Percentiles rank a stretch among this genome's conserved stretches.
Conservation (phyloP, 2,113 vertebrate genomes). For the Nesospiza acunhae region DNA sequence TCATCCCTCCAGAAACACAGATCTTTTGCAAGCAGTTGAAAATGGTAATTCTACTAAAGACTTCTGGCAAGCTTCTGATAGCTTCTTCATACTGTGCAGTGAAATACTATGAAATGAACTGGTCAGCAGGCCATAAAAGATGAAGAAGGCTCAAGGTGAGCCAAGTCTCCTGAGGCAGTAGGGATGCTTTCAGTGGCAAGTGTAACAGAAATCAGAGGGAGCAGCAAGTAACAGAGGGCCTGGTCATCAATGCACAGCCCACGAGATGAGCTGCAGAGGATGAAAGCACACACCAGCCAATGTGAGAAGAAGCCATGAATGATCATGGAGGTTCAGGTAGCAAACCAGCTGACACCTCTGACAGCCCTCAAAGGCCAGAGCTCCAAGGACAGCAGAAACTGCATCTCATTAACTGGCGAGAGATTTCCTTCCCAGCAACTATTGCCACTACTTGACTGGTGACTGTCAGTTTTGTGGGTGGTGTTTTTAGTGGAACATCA, state of each 20-base stretch:
- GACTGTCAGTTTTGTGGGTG: neutral
- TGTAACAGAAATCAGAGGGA: accelerated
- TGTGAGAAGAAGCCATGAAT: neutral
- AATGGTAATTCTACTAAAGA: neutral
- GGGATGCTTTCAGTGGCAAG: neutral
- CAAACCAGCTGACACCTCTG: neutral
- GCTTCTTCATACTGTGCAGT: neutral
- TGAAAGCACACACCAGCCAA: neutral
- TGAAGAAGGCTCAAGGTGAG: neutral
- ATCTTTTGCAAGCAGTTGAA: neutral
- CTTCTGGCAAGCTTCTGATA: neutral
- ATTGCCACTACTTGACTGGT: neutral
- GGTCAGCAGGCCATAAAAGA: neutral
- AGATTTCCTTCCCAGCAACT: neutral
- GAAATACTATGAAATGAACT: neutral
- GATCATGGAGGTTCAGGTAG: neutral
- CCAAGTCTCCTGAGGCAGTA: neutral
- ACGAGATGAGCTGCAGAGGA: neutral
- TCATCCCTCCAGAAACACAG: neutral
- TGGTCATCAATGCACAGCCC: neutral
- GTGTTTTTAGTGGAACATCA: neutral
- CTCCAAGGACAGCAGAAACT: accelerated
- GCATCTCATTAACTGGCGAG: neutral
- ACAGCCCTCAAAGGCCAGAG: neutral
- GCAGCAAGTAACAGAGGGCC: neutral